Conservation (phyloP, 2,888 invertebrate species). For the Ophion obscuratus region DNA sequence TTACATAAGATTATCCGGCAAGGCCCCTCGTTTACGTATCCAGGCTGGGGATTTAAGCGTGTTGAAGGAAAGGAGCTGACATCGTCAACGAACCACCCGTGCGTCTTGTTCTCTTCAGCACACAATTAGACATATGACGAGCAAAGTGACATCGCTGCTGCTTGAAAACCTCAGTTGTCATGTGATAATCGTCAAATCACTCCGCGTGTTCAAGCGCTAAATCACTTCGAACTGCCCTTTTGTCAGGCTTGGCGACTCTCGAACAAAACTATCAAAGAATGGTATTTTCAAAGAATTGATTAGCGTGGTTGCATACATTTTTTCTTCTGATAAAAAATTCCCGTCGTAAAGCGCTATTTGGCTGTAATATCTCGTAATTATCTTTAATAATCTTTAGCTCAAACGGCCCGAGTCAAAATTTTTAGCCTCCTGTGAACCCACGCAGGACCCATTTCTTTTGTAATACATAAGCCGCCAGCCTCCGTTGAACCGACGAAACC, state of each 20-base stretch:
- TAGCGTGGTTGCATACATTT: too few relatives aligned
- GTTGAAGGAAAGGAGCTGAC: conserved; percentile 62
- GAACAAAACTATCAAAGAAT: neutral
- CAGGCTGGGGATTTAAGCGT: conserved; percentile 70
- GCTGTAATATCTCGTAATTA: too few relatives aligned
- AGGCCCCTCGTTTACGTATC: conserved; percentile 69
- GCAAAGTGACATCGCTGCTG: conserved; percentile 34
- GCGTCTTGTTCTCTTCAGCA: conserved; percentile 75
- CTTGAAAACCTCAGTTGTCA: conserved; percentile 31
- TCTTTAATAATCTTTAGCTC: too few relatives aligned
- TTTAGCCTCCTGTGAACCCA: too few relatives aligned
- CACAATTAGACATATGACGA: conserved; percentile 76
- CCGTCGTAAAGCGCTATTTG: too few relatives aligned
- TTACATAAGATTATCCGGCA: conserved; percentile 82
- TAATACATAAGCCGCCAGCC: too few relatives aligned
- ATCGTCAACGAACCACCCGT: conserved; percentile 74
- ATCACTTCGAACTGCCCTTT: neutral
- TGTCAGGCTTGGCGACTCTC: neutral
- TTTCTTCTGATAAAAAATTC: too few relatives aligned
- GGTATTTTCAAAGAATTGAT: too few relatives aligned
- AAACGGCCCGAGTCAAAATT: too few relatives aligned
- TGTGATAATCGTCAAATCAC: conserved; percentile 35
- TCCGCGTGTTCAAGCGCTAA: neutral
- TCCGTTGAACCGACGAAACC: too few relatives aligned
- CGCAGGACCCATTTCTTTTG: too few relatives aligned